Conservation (phyloP, 2,797 vertebrate genomes). For the Acrossocheilus fasciatus region DNA sequence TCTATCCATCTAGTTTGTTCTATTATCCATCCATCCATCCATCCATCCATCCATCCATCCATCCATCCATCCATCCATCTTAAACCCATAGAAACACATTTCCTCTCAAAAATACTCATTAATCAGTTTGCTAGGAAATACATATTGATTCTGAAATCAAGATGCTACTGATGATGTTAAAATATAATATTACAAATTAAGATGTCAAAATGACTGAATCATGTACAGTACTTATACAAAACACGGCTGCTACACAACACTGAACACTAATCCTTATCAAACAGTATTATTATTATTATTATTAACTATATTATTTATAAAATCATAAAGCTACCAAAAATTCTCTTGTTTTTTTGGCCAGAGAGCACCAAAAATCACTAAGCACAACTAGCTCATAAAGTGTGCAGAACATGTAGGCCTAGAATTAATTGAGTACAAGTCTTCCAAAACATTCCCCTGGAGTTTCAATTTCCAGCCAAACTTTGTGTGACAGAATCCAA, state of each 20-base stretch:
- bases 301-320: neutral
- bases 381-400: neutral
- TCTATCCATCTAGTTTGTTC: neutral
- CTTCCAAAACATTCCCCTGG: neutral
- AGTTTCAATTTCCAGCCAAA: constrained; percentile 23
- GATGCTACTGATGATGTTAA: neutral
- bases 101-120: neutral
- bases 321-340: neutral
- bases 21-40: neutral
- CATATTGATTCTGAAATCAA: neutral
- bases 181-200: neutral
- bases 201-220: neutral
- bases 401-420: neutral
- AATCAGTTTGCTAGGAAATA: neutral
- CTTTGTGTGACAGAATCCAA: constrained; percentile 26
- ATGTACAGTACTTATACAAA: neutral
- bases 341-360: neutral
- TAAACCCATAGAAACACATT: neutral
- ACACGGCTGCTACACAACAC: neutral
- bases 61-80: neutral
- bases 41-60: neutral
- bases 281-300: neutral
- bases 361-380: neutral
- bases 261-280: neutral
- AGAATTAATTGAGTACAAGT: neutral